Conservation (phyloP, 2,797 vertebrate species). For the Cirrhinus mrigala region DNA sequence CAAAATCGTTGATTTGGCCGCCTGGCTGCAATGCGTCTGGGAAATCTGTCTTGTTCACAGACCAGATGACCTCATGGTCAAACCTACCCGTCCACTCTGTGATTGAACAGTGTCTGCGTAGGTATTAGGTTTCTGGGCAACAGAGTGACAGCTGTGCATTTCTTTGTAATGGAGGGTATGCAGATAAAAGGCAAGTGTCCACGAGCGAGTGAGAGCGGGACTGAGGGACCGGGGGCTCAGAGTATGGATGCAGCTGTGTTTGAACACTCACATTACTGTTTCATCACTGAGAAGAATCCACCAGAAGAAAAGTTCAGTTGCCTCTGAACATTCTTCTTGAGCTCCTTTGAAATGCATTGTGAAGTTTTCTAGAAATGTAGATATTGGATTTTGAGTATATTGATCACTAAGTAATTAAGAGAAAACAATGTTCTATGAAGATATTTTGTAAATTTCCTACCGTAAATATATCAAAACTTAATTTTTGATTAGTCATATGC, state of each 20-base stretch:
- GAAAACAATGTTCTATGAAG: too few species aligned
- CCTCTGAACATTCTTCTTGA: background rate
- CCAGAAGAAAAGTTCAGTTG: conserved; percentile 11
- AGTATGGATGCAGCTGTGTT: conserved; percentile 77
- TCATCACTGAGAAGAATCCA: conserved; percentile 63
- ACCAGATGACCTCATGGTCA: conserved; percentile 46
- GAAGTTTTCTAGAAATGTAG: conserved; percentile 5
- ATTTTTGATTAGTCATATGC: too few species aligned
- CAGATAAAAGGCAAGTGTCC: conserved; percentile 61
- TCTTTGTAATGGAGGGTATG: conserved; percentile 70
- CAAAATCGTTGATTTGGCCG: conserved; percentile 18
- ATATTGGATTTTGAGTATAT: conserved; percentile 12
- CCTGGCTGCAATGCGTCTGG: conserved; percentile 58
- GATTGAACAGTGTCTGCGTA: conserved; percentile 71
- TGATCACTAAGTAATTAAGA: background rate
- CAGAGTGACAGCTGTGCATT: conserved; percentile 80
- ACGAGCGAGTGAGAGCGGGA: conserved; percentile 45
- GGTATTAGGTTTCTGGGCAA: conserved; percentile 81
- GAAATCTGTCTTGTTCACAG: conserved; percentile 59
- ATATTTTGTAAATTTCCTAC: too few species aligned
- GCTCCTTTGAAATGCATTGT: conserved; percentile 18
- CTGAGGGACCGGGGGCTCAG: conserved; percentile 58
- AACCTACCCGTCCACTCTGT: conserved; percentile 35
- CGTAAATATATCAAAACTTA: too few species aligned
- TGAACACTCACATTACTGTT: conserved; percentile 76